phyloP scores from a whole-genome alignment of 1,140 invertebrate species.

The Drosophila lowei region DNA sequence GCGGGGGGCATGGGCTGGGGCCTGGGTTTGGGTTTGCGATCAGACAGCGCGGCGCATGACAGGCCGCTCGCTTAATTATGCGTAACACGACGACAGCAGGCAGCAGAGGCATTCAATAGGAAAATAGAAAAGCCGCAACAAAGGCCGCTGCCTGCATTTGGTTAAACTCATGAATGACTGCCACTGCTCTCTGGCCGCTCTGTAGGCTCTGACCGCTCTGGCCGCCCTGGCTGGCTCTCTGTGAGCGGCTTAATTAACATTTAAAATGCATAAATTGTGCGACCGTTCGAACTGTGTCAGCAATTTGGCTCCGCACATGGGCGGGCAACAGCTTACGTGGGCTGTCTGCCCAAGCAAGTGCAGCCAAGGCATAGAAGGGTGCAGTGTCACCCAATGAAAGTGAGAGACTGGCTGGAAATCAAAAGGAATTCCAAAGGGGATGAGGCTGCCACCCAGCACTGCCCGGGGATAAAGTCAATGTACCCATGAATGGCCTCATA shows the following conservation, averaged over 20 bases:
- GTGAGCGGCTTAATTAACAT: conserved; percentile 50
- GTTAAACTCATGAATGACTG: conserved; percentile 58
- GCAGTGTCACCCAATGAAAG: conserved; percentile 28
- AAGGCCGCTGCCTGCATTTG: conserved; percentile 35
- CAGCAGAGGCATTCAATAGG: conserved; percentile 27
- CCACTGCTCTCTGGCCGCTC: conserved; percentile 16
- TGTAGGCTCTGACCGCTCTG: conserved; percentile 19
- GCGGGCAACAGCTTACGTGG: conserved; percentile 35
- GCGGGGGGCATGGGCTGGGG: neutral
- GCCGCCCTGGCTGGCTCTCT: conserved; percentile 24
- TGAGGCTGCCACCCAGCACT: neutral
- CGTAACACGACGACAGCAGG: conserved; percentile 63
- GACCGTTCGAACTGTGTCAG: conserved; percentile 57
- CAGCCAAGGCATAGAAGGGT: conserved; percentile 19
- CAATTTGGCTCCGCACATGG: conserved; percentile 42
- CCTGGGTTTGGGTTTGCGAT: conserved; percentile 27
- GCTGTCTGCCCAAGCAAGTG: conserved; percentile 32
- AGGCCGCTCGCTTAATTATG: conserved; percentile 69
- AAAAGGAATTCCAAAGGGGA: too few relatives aligned
- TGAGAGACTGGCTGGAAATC: conserved; percentile 1
- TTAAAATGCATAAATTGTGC: conserved; percentile 64
- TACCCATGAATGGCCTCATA: conserved; percentile 13
- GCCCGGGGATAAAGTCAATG: conserved; percentile 17
- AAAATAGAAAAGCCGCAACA: conserved; percentile 49
- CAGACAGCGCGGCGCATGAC: conserved; percentile 61